Evolutionary conservation across 2,888 invertebrate genomes (phyloP), one percentile per base, ranked within the genome.

Genomic region (Melieria picta): DNA sequence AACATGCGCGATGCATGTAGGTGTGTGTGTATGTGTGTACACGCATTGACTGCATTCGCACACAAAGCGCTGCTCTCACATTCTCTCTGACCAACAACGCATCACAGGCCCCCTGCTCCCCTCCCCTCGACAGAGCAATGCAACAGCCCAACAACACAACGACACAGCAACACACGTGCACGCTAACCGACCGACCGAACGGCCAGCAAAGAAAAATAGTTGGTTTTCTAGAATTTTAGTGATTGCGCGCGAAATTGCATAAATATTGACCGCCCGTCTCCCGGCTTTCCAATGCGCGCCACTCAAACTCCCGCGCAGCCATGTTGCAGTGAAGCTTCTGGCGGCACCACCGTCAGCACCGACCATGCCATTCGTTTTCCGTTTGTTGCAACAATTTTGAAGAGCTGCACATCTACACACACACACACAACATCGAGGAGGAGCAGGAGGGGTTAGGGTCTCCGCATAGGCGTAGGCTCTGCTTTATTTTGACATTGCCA

Each of bases 181-280:
- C 65, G 65, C 65, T 55, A 66, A 45, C 52, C 42, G 55, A 47
- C 58, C 46, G 64, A 13, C 57, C 62, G 50, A 67, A 63, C n/a
- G 45, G 16, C 70, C 74, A 79, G 75, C 77, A 79, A 77, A 79
- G 77, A 75, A 79, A 80, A 79, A 77, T 75, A 77, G 76, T 69
- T 74, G 72, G 76, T 74, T 77, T 79, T 75, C 78, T 75, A 72
- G 75, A 78, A 81, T 79, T 81, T 80, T 80, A 80, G 81, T 77
- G 81, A 80, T 81, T 83, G 79, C 80, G 78, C 79, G 79, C 82
- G 79, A 81, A 84, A 83, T 82, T 81, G 80, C 80, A 82, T 81
- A 83, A 81, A 82, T 75, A 77, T 77, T 65, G 69, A 62, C 63
- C 63, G 56, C 62, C 62, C 48, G 62, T 58, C 65, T 50, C 61